Evolutionary conservation across 2,888 invertebrate species (phyloP).

Genomic region (Conomelus anceps): DNA sequence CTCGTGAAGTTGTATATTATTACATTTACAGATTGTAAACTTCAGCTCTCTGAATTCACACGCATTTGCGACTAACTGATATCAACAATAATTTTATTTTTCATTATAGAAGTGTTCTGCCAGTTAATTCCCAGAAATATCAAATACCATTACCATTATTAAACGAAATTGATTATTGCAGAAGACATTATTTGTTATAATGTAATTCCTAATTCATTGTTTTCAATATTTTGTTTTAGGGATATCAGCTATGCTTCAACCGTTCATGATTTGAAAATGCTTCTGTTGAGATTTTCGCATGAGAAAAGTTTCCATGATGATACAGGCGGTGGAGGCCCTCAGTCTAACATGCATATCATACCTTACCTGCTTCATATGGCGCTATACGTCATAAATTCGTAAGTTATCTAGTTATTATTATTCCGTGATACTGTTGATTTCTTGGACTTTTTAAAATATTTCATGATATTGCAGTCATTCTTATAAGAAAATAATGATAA

Average conservation of each 20-base stretch:
- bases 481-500: neutral
- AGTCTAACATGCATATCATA: constrained; percentile 94
- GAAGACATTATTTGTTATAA: no score
- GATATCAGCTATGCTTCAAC: constrained; percentile 75
- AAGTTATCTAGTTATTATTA: constrained; percentile 10
- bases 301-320: constrained; percentile 96
- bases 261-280: constrained; percentile 86
- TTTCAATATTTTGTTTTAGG: constrained; percentile 43
- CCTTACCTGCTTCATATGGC: constrained; percentile 93
- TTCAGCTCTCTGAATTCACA: no score
- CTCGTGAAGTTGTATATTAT: no score
- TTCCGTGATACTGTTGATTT: neutral
- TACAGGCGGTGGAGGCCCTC: constrained; percentile 93
- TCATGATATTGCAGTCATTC: neutral
- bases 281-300: constrained; percentile 81
- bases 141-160: no score
- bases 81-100: no score
- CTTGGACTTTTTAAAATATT: neutral
- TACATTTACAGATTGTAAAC: no score
- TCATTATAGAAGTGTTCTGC: no score
- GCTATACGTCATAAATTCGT: constrained; percentile 87
- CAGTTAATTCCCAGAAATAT: no score
- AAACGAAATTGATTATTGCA: no score
- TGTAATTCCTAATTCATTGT: no score
- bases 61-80: no score